Conservation (phyloP, 2,797 vertebrate species). For the Chromobotia macracanthus region DNA sequence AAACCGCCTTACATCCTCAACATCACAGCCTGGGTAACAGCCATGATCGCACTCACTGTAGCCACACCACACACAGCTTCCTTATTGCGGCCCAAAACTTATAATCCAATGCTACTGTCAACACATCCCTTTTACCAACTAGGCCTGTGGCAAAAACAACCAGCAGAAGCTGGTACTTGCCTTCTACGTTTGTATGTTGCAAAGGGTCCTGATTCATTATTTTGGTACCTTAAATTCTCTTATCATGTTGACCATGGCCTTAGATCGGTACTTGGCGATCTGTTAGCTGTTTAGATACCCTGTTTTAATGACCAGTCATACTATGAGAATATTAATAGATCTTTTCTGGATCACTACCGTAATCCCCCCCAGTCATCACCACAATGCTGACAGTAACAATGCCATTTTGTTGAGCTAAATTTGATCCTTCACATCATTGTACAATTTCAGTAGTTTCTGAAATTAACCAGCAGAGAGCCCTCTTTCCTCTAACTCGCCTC, state of each 20-base stretch:
- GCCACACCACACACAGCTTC: slow-evolving; percentile 55
- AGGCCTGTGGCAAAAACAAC: slow-evolving; percentile 69
- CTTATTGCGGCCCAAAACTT: slow-evolving; percentile 66
- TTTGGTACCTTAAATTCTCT: slow-evolving; percentile 74
- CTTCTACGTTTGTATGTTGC: slow-evolving; percentile 69
- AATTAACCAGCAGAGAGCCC: too few relatives aligned
- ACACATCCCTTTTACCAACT: slow-evolving; percentile 63
- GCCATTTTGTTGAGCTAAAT: slow-evolving; percentile 69
- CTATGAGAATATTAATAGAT: slow-evolving; percentile 51
- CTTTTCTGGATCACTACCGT: slow-evolving; percentile 60
- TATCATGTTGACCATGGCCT: slow-evolving; percentile 71
- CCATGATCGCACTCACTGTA: slow-evolving; percentile 22
- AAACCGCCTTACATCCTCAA: slow-evolving; percentile 22
- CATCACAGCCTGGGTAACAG: slow-evolving; percentile 32
- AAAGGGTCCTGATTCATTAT: slow-evolving; percentile 72
- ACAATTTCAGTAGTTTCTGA: too few relatives aligned
- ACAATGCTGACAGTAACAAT: slow-evolving; percentile 60
- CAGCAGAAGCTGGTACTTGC: slow-evolving; percentile 44
- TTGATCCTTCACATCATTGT: slow-evolving; percentile 61
- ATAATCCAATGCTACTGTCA: slow-evolving; percentile 73
- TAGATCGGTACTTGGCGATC: slow-evolving; percentile 69
- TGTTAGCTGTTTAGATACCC: slow-evolving; percentile 68
- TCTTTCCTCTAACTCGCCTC: too few relatives aligned
- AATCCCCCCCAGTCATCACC: slow-evolving; percentile 38
- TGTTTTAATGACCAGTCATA: slow-evolving; percentile 59